Percentiles rank a stretch among this genome's conserved stretches.
Evolutionary conservation across 2,797 vertebrate genomes (phyloP).

Genomic region (Heteromormyrus szaboi): DNA sequence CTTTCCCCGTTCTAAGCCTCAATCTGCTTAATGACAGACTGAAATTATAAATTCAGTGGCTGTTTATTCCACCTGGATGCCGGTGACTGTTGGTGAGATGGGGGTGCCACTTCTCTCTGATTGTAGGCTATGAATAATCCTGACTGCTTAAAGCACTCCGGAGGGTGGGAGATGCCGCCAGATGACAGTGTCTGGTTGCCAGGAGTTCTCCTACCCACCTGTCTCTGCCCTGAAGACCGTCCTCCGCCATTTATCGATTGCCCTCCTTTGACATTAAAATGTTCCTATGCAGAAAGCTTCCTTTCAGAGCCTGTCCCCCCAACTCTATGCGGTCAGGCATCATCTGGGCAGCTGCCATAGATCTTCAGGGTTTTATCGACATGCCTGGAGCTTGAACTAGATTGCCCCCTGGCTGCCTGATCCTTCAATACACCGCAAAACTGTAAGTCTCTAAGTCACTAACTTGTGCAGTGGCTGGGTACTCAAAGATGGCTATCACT

Average conservation of each 20-base stretch:
- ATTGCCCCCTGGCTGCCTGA: not conserved
- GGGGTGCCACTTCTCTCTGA: slow-evolving; percentile 8
- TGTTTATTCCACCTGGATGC: not conserved
- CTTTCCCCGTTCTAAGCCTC: not conserved
- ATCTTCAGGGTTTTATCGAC: not conserved
- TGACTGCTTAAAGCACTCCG: slow-evolving; percentile 15
- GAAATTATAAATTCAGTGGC: slow-evolving; percentile 1
- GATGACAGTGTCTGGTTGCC: slow-evolving; percentile 15
- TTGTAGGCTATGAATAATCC: slow-evolving; percentile 22
- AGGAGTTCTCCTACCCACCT: slow-evolving; percentile 11
- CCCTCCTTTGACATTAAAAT: slow-evolving; percentile 8
- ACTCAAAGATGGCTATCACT: not conserved
- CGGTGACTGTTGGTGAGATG: not conserved
- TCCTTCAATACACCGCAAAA: not conserved
- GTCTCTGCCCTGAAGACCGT: slow-evolving; percentile 5
- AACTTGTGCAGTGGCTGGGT: not conserved
- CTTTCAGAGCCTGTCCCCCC: not conserved
- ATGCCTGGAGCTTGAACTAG: not conserved
- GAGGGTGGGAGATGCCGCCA: slow-evolving; percentile 4
- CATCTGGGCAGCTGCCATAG: not conserved
- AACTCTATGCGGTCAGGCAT: not conserved
- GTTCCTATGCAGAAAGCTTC: not conserved
- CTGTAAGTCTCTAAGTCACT: not conserved
- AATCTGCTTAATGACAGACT: slow-evolving; percentile 9
- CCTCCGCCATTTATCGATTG: not conserved